Base-by-base conservation (phyloP, 2,888 invertebrate genomes). In the Idaea aversata region DNA sequence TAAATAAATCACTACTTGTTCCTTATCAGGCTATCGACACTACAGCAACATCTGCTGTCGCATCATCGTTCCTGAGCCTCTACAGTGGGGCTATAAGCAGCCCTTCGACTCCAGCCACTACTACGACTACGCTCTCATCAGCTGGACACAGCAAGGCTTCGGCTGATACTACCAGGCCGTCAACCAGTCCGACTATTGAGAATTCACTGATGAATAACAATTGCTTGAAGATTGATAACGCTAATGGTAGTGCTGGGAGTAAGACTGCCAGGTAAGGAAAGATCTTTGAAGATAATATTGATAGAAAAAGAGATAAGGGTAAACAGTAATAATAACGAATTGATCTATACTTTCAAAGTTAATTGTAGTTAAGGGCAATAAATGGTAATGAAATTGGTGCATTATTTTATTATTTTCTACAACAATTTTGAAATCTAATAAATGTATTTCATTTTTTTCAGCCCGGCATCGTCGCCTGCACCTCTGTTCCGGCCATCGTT, bases 401-500 rank as follows among this genome's bases (percentile, higher is more conserved):
- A n/a, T n/a, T n/a, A n/a, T n/a, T n/a, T n/a, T n/a, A n/a, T n/a
- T n/a, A n/a, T n/a, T n/a, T n/a, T n/a, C n/a, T n/a, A n/a, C n/a
- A n/a, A n/a, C n/a, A n/a, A n/a, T n/a, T n/a, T n/a, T n/a, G n/a
- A n/a, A 59, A 6, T 13, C 25, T 38, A 15, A 57, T 59, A 62
- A 47, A 36, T 34, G 36, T 59, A 61, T 7, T 59, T 13, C 5
- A 13, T 58, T 65, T 34, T 58, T 88, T 90, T 10, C 90, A 94
- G 94, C 82, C 94, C 94, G 64, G 94, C 94, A 34, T 94, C 94
- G 70, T 94, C 94, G 65, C 94, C 94, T 35, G 94, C 95, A 59
- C 95, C 95, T 64, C 91, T 96, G 88, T 96, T 95, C 89, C 93
- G 96, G 88, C 95, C 95, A 61, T 95, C 95, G 75, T 96, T 96